A percentile compares a stretch with the other conserved stretches of the same genome.
These are phyloP conservation scores for Clistopyga incitator DNA, from an alignment of 2,888 invertebrate genomes.

Conservation along the genomic window DNA sequence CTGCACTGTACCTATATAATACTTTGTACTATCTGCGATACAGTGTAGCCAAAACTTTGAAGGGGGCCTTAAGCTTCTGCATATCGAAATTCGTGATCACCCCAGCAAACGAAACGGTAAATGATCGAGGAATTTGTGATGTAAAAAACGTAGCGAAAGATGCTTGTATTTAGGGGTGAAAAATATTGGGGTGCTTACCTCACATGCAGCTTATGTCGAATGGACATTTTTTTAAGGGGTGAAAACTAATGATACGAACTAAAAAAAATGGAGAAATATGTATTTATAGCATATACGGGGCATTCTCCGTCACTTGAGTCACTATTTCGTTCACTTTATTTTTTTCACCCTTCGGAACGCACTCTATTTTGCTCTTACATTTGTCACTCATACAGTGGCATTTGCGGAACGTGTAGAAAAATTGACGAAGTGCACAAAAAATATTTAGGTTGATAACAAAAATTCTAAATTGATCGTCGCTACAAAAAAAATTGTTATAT, in stretches of 20 bases:
- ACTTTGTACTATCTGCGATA: constrained; percentile 26
- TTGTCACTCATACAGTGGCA: no score
- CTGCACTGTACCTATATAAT: constrained; percentile 1
- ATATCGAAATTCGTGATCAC: constrained; percentile 56
- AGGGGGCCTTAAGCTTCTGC: constrained; percentile 43
- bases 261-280: background rate
- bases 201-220: background rate
- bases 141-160: constrained; percentile 23
- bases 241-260: constrained; percentile 3
- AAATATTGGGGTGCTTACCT: background rate
- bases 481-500: no score
- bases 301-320: background rate
- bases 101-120: constrained; percentile 49
- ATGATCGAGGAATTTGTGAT: constrained; percentile 51
- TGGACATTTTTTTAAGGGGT: background rate
- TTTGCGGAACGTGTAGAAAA: no score
- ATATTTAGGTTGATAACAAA: no score
- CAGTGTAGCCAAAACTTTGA: constrained; percentile 26
- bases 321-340: background rate
- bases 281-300: background rate
- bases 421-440: no score
- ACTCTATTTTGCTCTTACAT: no score
- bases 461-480: no score
- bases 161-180: constrained; percentile 3
- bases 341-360: no score